Evolutionary conservation across 2,888 invertebrate genomes (phyloP).

Genomic region (Ormyrus labotus): DNA sequence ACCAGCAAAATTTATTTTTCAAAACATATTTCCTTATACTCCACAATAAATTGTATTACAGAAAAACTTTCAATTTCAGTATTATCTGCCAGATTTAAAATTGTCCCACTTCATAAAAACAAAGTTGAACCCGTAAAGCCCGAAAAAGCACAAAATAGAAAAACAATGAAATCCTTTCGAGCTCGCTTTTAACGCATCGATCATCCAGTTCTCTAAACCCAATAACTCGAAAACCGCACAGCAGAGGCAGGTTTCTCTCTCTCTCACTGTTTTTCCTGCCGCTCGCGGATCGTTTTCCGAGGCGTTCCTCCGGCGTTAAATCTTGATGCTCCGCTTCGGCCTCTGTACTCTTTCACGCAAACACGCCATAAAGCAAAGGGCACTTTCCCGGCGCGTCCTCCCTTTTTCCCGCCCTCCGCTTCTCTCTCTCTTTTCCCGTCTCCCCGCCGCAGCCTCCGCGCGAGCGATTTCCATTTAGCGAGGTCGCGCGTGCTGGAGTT

Average conservation of each 20-base stretch:
- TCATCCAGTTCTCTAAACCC: background rate
- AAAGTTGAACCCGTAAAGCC: too few species aligned
- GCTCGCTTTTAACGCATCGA: background rate
- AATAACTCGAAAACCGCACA: background rate
- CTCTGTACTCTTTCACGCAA: background rate
- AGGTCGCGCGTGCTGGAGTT: background rate
- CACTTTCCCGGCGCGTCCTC: background rate
- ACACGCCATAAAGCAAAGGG: background rate
- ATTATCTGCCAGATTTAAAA: too few species aligned
- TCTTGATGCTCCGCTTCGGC: conserved; percentile 16
- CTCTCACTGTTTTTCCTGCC: background rate
- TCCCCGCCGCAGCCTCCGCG: too few species aligned
- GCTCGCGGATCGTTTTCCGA: too few species aligned
- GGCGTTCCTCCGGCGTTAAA: conserved; percentile 1
- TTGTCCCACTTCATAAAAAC: too few species aligned
- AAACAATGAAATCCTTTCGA: background rate
- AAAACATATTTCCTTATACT: too few species aligned
- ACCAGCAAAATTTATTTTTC: too few species aligned
- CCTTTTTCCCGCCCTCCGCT: too few species aligned
- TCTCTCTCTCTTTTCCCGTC: too few species aligned
- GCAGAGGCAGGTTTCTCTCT: background rate
- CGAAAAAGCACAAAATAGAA: background rate
- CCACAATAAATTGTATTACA: too few species aligned
- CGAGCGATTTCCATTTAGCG: background rate
- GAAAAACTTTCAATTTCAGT: too few species aligned